Evolutionary conservation across 2,888 invertebrate genomes (phyloP).

Genomic region (Cerastis leucographa): DNA sequence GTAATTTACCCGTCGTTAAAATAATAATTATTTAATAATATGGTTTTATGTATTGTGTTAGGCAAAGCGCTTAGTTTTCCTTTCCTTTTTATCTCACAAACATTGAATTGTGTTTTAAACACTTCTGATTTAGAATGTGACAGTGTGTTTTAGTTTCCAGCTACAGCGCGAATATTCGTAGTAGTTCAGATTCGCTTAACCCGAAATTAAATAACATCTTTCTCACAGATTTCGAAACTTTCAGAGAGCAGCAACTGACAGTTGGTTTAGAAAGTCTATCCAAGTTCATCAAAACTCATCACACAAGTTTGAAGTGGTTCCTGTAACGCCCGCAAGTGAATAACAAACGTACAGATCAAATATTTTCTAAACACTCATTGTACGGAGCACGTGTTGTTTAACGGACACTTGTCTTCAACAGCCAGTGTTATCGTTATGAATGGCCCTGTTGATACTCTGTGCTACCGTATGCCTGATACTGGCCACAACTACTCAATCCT

Average conservation of each 20-base stretch:
- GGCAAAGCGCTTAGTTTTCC: not conserved
- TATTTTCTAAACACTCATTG: slow-evolving; percentile 77
- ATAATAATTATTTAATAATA: not conserved
- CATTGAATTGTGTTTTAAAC: not conserved
- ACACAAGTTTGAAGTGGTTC: slow-evolving; percentile 45
- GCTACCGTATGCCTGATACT: slow-evolving; percentile 69
- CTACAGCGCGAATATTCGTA: not conserved
- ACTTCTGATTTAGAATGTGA: not conserved
- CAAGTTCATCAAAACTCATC: slow-evolving; percentile 47
- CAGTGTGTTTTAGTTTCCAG: slow-evolving; percentile 1
- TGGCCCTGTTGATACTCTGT: slow-evolving; percentile 69
- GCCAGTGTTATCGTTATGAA: slow-evolving; percentile 70
- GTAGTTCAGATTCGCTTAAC: not conserved
- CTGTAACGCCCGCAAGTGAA: slow-evolving; percentile 61
- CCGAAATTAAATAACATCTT: slow-evolving; percentile 31
- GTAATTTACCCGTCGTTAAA: not conserved
- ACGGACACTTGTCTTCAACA: slow-evolving; percentile 72
- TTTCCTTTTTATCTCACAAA: not conserved
- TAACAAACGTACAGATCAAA: slow-evolving; percentile 73
- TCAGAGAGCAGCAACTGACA: slow-evolving; percentile 31
- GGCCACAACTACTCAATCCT: slow-evolving; percentile 39
- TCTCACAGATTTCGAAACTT: slow-evolving; percentile 23
- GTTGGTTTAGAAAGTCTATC: slow-evolving; percentile 51
- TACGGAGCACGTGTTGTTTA: slow-evolving; percentile 69
- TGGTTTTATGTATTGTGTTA: not conserved